These are phyloP conservation scores for Falco novaeseelandiae DNA, from an alignment of 2,797 vertebrate species.

Conservation along the genomic window DNA sequence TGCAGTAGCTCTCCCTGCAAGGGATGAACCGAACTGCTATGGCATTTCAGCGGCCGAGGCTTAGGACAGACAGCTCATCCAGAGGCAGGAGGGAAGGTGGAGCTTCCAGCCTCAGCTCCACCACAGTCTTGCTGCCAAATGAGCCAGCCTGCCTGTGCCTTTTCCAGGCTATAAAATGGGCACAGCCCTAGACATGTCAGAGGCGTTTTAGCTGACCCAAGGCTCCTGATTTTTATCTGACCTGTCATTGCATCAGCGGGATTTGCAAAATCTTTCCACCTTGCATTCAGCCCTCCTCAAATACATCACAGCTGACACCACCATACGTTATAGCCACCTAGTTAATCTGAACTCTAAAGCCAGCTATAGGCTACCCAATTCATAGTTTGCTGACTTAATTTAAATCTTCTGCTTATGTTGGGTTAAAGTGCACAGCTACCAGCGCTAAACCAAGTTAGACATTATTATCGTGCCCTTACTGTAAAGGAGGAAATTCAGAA, in stretches of 20 bases:
- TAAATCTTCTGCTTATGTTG: neutral
- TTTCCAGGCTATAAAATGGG: neutral
- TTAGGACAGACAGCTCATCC: neutral
- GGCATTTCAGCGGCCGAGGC: neutral
- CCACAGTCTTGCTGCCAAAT: neutral
- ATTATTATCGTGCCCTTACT: neutral
- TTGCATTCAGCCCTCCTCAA: neutral
- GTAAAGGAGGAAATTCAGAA: neutral
- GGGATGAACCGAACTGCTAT: neutral
- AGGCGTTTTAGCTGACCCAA: neutral
- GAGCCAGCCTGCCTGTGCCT: neutral
- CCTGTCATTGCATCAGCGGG: neutral
- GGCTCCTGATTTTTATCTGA: neutral
- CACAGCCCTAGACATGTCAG: neutral
- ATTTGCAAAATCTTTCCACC: neutral
- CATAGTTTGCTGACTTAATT: neutral
- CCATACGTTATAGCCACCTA: fast-evolving
- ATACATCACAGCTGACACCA: fast-evolving
- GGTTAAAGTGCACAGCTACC: neutral
- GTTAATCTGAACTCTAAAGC: neutral
- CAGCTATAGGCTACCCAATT: neutral
- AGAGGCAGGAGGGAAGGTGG: neutral
- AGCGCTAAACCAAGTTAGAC: neutral
- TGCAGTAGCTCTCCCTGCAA: neutral
- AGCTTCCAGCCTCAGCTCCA: neutral